Evolutionary conservation across 2,113 vertebrate species (phyloP).

Genomic region (Pachypanchax playfairii): DNA sequence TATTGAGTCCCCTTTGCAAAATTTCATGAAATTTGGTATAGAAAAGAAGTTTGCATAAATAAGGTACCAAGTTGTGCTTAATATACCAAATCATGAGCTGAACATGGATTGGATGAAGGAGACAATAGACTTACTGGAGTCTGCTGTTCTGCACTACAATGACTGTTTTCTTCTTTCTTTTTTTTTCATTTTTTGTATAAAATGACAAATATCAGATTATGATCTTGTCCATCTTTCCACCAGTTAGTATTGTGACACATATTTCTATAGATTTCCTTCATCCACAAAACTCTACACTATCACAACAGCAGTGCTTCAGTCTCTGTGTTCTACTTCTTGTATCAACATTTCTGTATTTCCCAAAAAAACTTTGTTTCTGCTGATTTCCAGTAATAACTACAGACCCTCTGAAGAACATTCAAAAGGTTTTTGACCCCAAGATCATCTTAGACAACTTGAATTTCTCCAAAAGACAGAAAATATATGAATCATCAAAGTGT

Average conservation of each 20-base stretch:
- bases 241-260: slow-evolving; percentile 43
- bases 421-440: slow-evolving; percentile 30
- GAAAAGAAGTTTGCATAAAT: neutral
- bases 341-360: neutral
- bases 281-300: slow-evolving; percentile 11
- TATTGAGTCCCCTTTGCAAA: neutral
- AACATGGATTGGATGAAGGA: too few relatives aligned
- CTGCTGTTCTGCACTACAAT: too few relatives aligned
- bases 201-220: too few relatives aligned
- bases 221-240: slow-evolving; percentile 26
- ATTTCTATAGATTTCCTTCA: slow-evolving; percentile 22
- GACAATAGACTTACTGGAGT: too few relatives aligned
- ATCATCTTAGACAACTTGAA: slow-evolving; percentile 23
- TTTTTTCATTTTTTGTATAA: too few relatives aligned
- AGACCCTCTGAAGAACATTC: slow-evolving; percentile 27
- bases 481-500: slow-evolving; percentile 25
- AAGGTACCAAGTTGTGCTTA: too few relatives aligned
- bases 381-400: slow-evolving; percentile 15
- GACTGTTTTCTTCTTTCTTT: too few relatives aligned
- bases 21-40: neutral
- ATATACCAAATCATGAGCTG: too few relatives aligned
- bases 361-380: neutral
- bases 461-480: slow-evolving; percentile 2
- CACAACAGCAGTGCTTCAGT: too few relatives aligned
- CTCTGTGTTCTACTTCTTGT: neutral